phyloP scores from a whole-genome alignment of 2,888 invertebrate species.

The Scrobipalpa costella region DNA sequence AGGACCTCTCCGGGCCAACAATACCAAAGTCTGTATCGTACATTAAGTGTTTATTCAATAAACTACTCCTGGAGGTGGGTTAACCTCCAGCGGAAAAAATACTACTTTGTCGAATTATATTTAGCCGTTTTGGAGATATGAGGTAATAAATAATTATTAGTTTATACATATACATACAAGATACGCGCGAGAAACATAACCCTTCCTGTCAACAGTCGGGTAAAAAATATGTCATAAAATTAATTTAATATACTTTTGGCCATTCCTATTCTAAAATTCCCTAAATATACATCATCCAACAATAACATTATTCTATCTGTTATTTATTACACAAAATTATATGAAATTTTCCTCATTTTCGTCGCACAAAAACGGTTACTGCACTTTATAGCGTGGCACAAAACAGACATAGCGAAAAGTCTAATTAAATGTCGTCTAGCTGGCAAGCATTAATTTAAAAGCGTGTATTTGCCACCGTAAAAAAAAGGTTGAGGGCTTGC shows the following conservation, averaged over 20 bases:
- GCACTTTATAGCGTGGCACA: slow-evolving; percentile 38
- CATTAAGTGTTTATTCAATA: too few species aligned
- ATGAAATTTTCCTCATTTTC: slow-evolving; percentile 24
- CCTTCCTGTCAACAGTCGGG: too few species aligned
- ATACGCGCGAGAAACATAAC: too few species aligned
- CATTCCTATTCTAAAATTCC: background rate
- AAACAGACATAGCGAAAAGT: slow-evolving; percentile 39
- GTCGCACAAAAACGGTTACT: slow-evolving; percentile 12
- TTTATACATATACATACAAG: too few species aligned
- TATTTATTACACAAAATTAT: slow-evolving; percentile 22
- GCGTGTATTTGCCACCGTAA: slow-evolving; percentile 17
- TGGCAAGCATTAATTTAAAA: slow-evolving; percentile 22
- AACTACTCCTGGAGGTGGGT: too few species aligned
- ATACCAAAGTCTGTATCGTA: too few species aligned
- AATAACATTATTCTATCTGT: background rate
- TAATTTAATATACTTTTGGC: background rate
- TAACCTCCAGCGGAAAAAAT: too few species aligned
- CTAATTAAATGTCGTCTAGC: slow-evolving; percentile 50
- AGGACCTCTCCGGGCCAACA: too few species aligned
- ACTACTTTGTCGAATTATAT: too few species aligned
- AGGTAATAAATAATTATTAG: too few species aligned
- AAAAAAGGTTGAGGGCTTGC: slow-evolving; percentile 14
- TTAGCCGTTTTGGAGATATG: too few species aligned
- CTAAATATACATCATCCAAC: background rate
- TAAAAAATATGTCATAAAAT: too few species aligned